Base-by-base conservation (phyloP, 2,113 vertebrate genomes). In the Aptenodytes forsteri region DNA sequence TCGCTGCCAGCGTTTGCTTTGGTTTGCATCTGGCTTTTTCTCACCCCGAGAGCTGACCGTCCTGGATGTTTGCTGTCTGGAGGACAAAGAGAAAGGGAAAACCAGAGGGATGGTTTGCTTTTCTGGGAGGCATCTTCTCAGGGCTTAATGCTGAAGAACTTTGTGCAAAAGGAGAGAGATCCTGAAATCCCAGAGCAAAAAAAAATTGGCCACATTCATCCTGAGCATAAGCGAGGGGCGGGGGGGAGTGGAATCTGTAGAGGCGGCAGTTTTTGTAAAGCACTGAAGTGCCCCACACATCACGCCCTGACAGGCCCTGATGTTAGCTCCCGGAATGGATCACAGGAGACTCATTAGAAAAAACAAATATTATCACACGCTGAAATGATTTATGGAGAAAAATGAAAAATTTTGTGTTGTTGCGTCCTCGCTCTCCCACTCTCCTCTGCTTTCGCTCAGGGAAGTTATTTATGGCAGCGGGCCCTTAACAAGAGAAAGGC, bases 311-410 rank as follows among this genome's bases (percentile, higher is more conserved):
- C 98, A 99, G 98, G 98, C 98, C 98, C 98, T 98, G 98, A 98
- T 98, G 98, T 98, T 98, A 98, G 98, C 98, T 98, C 98, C 98
- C 92, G 93, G 98, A 98, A 99, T 98, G 98, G 98, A 98, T 98
- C 99, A 98, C 98, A 98, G 96, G 99, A 98, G 99, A 98, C 98
- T 99, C 98, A 99, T 99, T 99, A 98, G 98, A 99, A 98, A 99
- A 99, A 98, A 98, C 99, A 99, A 99, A 99, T 99, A 99, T 99
- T 99, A 99, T 99, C 98, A 98, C 98, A 99, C 97, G 97, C 98
- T 98, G 98, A 98, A 98, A 98, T 99, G 98, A 99, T 99, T 99
- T 99, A 99, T 98, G 98, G 98, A 97, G 98, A 98, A 99, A 98
- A 98, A 99, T 98, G 98, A 98, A 98, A 98, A 98, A 98, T 98